A percentile compares a stretch with the other conserved stretches of the same genome.
Evolutionary conservation across 2,797 vertebrate species (phyloP).

Genomic region (Karalla daura): DNA sequence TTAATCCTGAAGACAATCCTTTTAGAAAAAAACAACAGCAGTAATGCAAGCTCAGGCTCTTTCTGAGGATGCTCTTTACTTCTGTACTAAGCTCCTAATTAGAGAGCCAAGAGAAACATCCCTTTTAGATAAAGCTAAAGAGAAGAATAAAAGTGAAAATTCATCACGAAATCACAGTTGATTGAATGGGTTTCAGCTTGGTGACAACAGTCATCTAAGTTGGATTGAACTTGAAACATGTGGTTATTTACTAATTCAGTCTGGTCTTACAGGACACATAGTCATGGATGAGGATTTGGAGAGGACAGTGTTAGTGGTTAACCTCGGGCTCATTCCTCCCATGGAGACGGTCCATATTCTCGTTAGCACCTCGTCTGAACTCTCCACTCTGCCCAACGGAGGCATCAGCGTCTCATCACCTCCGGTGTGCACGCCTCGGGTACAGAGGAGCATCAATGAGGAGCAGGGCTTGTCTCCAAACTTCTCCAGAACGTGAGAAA

Average conservation of each 20-base stretch:
- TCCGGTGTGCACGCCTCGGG: constrained; percentile 88
- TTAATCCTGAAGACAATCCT: background rate
- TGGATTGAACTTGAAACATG: background rate
- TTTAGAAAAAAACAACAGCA: background rate
- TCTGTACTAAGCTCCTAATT: background rate
- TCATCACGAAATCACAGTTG: background rate
- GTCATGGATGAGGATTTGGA: constrained; percentile 94
- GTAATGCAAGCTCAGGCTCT: background rate
- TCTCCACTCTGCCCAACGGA: constrained; percentile 90
- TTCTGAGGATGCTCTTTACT: background rate
- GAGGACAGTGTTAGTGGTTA: constrained; percentile 91
- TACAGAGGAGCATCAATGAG: constrained; percentile 87
- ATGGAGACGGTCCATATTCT: constrained; percentile 91
- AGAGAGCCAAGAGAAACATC: background rate
- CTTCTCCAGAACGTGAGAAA: constrained; percentile 84
- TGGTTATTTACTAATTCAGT: background rate
- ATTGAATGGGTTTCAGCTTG: background rate
- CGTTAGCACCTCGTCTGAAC: constrained; percentile 96
- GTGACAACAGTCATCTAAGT: background rate
- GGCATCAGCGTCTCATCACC: constrained; percentile 91
- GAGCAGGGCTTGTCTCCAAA: constrained; percentile 81
- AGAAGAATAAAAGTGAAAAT: background rate
- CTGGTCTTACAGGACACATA: constrained; percentile 82
- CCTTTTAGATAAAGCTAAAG: background rate
- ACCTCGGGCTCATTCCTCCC: constrained; percentile 90